Base-by-base conservation (phyloP, 2,113 vertebrate species). In the Acinonyx jubatus region DNA sequence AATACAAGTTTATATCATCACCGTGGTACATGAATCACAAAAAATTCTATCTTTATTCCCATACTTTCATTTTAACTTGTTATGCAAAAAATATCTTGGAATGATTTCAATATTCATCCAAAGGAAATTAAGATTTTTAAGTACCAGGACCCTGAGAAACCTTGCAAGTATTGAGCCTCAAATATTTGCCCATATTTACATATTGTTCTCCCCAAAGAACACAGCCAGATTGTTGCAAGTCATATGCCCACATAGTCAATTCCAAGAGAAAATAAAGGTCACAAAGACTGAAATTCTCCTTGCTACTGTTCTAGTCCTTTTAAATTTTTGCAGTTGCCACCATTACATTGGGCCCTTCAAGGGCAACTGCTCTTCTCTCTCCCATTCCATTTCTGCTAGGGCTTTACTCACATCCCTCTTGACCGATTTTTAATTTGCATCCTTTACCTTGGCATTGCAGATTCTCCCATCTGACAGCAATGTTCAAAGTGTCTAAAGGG, bases 61-160 rank as follows among this genome's bases (percentile, higher is more conserved):
- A 19, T 65, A 78, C 0, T 66, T 91, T 33, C 4, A 55, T 41
- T 87, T 94, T 69, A 95, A 84, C 33, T 73, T 50, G 16, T n/a
- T 76, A 74, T 69, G 12, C 45, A 89, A 92, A 96, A 95, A 45
- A 78, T 79, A 90, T 57, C 15, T 55, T 96, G 74, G 8, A 93
- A 29, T 16, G 8, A 65, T 23, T 71, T 82, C 31, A 71, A 50
- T 76, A 91, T 96, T 81, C 5, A 52, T 69, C 33, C 33, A 38
- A 71, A 84, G 36, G 13, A 93, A 91, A 89, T 4, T 27, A 66
- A 89, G 69, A 74, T 41, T 81, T 11, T 4, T 81, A 9, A 78
- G 5, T 74, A 66, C 87, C 33, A 85, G 7, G 48, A 41, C 3
- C 19, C 14, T n/a, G 13, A 71, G 33, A 74, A 94, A 52, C 2